Percentiles rank a stretch among this genome's conserved stretches.
Conservation (phyloP, 2,888 invertebrate species). For the Hyppa rectilinea region DNA sequence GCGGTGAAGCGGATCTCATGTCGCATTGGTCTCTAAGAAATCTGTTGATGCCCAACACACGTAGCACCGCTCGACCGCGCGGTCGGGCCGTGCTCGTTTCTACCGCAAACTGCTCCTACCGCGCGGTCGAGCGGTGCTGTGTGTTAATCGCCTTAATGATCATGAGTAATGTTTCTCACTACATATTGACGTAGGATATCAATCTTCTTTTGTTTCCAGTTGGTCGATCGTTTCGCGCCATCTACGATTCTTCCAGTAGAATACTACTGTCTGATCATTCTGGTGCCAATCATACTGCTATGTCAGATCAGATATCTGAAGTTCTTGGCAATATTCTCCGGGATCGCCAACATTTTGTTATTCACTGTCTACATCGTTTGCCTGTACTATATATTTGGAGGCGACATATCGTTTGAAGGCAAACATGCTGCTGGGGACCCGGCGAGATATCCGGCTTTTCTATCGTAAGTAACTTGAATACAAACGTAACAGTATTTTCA, state of each 20-base stretch:
- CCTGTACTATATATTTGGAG: conserved; percentile 95
- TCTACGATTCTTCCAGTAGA: conserved; percentile 79
- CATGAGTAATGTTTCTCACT: not conserved
- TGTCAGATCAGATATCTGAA: conserved; percentile 93
- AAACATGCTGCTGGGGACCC: conserved; percentile 90
- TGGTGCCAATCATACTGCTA: conserved; percentile 82
- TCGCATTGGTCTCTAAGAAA: too few relatives aligned
- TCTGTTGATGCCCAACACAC: too few relatives aligned
- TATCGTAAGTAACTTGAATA: conserved; percentile 88
- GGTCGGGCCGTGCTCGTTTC: too few relatives aligned
- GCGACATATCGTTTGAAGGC: conserved; percentile 83
- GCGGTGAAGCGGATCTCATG: too few relatives aligned
- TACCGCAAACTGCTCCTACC: too few relatives aligned
- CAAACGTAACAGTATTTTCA: not conserved
- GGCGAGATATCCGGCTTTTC: conserved; percentile 95
- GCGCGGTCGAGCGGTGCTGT: too few relatives aligned
- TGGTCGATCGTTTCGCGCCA: conserved; percentile 83
- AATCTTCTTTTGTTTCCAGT: conserved; percentile 75
- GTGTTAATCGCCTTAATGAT: too few relatives aligned
- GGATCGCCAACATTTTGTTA: conserved; percentile 96
- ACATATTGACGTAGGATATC: too few relatives aligned
- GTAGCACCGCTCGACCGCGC: too few relatives aligned
- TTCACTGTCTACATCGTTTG: conserved; percentile 95
- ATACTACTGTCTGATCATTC: conserved; percentile 84
- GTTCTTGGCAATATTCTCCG: conserved; percentile 96